A percentile compares a stretch with the other conserved stretches of the same genome.
Evolutionary conservation across 2,888 invertebrate genomes (phyloP).

Genomic region (Thera britannica): DNA sequence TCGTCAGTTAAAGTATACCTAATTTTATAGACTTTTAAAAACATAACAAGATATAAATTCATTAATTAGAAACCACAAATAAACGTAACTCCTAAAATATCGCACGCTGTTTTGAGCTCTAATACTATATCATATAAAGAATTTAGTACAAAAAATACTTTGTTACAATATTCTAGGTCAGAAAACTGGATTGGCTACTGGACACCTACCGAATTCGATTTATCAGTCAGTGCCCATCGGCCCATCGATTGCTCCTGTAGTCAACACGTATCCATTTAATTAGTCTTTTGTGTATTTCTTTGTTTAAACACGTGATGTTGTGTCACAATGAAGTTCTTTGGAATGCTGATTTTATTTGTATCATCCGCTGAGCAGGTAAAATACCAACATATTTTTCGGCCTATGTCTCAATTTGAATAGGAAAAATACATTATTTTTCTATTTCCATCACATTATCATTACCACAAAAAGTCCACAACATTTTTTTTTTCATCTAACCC

Average conservation of each 20-base stretch:
- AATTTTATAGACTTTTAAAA: no score
- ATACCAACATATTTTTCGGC: slow-evolving; percentile 10
- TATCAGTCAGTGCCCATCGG: slow-evolving; percentile 13
- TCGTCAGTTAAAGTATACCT: no score
- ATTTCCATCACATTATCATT: no score
- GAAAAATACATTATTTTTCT: no score
- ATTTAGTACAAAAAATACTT: no score
- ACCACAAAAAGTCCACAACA: no score
- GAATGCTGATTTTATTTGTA: slow-evolving; percentile 32
- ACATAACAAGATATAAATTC: no score
- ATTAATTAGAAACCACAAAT: no score
- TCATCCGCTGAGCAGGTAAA: slow-evolving; percentile 36
- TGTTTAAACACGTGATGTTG: slow-evolving; percentile 13
- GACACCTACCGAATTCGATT: background rate
- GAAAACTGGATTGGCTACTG: background rate
- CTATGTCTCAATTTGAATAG: background rate
- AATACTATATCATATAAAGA: no score
- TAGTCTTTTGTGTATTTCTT: slow-evolving; percentile 16
- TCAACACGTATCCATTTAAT: slow-evolving; percentile 7
- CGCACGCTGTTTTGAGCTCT: no score
- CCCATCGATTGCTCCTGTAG: slow-evolving; percentile 6
- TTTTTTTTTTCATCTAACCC: no score
- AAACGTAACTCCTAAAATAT: no score
- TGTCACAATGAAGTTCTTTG: slow-evolving; percentile 20
- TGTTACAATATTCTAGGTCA: background rate